Evolutionary conservation across 2,888 invertebrate species (phyloP).

Genomic region (Volucella zonaria): DNA sequence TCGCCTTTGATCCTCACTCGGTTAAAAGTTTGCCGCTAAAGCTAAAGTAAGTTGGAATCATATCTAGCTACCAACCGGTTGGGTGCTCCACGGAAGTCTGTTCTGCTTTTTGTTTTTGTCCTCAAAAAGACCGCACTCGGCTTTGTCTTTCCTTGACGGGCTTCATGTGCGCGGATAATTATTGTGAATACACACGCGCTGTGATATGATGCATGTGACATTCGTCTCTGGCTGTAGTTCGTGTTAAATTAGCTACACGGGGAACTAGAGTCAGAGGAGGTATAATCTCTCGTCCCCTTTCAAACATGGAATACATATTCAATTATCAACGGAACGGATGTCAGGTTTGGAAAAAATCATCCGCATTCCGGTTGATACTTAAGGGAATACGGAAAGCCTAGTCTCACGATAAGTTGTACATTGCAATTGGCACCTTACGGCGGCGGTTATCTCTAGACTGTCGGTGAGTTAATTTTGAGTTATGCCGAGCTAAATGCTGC

Average conservation of each 20-base stretch:
- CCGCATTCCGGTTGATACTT: conserved; percentile 65
- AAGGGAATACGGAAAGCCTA: conserved; percentile 36
- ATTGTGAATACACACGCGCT: conserved; percentile 43
- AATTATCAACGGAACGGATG: conserved; percentile 70
- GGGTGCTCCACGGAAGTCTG: conserved; percentile 56
- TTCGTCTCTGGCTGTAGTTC: conserved; percentile 35
- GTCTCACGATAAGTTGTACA: conserved; percentile 50
- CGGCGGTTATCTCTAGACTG: conserved; percentile 11
- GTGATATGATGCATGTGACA: conserved; percentile 53
- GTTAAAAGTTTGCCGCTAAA: conserved; percentile 51
- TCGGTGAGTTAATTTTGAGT: conserved; percentile 62
- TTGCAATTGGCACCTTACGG: conserved; percentile 60
- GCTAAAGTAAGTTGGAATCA: background rate
- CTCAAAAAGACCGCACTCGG: conserved; percentile 55
- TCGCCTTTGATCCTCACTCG: conserved; percentile 50
- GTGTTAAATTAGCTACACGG: conserved; percentile 55
- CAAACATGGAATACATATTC: conserved; percentile 39
- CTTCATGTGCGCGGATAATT: conserved; percentile 54
- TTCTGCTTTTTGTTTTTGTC: background rate
- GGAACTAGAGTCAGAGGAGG: background rate
- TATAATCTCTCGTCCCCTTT: background rate
- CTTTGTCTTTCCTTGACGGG: conserved; percentile 43
- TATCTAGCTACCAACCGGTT: conserved; percentile 49
- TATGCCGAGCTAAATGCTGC: conserved; percentile 60
- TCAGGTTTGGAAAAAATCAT: conserved; percentile 46